These are phyloP conservation scores for Alethe castanea DNA, from an alignment of 2,113 vertebrate genomes.

Conservation along the genomic window DNA sequence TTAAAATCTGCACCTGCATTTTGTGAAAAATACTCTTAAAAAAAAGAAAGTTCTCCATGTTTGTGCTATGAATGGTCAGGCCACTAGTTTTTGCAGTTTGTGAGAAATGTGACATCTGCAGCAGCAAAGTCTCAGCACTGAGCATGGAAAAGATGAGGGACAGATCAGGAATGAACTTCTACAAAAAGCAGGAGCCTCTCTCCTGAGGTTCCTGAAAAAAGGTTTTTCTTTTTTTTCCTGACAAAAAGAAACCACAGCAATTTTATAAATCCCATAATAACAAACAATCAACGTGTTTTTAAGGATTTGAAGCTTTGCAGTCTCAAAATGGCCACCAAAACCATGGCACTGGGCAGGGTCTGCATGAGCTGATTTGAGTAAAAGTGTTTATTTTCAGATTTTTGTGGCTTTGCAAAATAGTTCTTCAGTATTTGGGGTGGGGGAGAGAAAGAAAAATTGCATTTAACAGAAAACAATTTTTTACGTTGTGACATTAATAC, in stretches of 20 bases:
- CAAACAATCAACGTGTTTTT: neutral
- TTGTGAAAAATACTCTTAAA: neutral
- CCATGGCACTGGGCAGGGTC: rapidly evolving
- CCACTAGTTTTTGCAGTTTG: neutral
- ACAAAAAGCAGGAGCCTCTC: neutral
- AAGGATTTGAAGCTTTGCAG: neutral
- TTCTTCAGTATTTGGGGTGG: neutral
- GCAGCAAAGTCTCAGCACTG: neutral
- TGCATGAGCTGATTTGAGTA: neutral
- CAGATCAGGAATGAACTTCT: neutral
- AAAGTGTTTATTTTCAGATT: neutral
- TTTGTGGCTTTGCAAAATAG: neutral
- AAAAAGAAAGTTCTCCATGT: neutral
- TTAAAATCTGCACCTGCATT: neutral
- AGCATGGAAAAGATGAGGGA: neutral
- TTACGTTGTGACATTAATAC: neutral
- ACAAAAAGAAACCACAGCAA: neutral
- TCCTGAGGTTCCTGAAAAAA: neutral
- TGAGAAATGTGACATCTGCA: neutral
- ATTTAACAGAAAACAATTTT: neutral
- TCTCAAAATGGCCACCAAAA: neutral
- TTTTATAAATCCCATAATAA: neutral
- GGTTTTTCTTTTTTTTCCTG: too few species aligned
- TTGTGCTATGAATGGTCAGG: neutral
- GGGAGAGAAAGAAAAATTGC: neutral